Conservation (phyloP, 2,888 invertebrate genomes). For the Troglohyphantes excavatus region DNA sequence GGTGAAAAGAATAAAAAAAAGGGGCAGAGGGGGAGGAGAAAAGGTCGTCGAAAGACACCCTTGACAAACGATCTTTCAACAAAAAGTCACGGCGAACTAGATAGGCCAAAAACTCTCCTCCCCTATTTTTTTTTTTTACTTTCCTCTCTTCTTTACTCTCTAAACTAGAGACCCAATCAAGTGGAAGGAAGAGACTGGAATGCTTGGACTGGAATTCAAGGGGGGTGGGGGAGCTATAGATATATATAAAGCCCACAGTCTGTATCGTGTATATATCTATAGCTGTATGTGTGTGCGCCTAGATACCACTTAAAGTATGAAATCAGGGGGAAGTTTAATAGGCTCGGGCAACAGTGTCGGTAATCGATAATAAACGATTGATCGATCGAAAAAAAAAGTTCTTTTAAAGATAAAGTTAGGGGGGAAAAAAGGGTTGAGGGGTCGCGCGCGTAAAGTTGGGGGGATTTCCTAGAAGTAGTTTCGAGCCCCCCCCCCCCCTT, state of each 20-base stretch:
- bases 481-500: slow-evolving; percentile 9
- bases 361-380: slow-evolving; percentile 78
- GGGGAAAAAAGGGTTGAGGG: background rate
- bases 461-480: slow-evolving; percentile 73
- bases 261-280: slow-evolving; percentile 55
- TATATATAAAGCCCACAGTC: slow-evolving; percentile 1
- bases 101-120: slow-evolving; percentile 67
- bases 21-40: slow-evolving; percentile 20
- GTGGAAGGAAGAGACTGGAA: slow-evolving; percentile 75
- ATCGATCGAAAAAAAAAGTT: slow-evolving; percentile 67
- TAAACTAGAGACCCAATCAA: slow-evolving; percentile 78
- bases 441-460: slow-evolving; percentile 6
- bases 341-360: slow-evolving; percentile 71
- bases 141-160: slow-evolving; percentile 59
- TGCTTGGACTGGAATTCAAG: slow-evolving; percentile 70
- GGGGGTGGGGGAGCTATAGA: slow-evolving; percentile 42
- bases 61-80: slow-evolving; percentile 77
- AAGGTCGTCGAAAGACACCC: slow-evolving; percentile 73
- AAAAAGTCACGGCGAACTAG: slow-evolving; percentile 77
- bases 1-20: slow-evolving; percentile 30
- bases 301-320: slow-evolving; percentile 78
- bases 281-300: slow-evolving; percentile 48
- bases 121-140: slow-evolving; percentile 15
- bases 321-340: slow-evolving; percentile 79
- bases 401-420: background rate